Evolutionary conservation across 1,140 invertebrate species (phyloP).

Genomic region (Calycopis cecrops): DNA sequence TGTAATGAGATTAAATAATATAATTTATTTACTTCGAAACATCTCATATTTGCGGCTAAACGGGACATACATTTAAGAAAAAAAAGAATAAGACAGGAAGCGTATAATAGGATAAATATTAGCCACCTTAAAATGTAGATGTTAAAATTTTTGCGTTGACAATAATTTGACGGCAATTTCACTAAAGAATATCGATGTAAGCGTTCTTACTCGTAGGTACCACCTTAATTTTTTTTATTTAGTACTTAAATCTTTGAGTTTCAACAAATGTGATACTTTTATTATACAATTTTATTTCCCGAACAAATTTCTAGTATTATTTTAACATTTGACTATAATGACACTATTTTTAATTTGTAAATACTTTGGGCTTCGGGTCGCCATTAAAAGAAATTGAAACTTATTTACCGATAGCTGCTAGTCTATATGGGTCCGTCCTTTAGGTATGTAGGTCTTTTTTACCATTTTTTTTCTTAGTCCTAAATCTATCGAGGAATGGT

Average conservation of each 20-base stretch:
- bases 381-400: conserved; percentile 35
- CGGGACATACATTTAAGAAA: neutral
- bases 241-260: conserved; percentile 24
- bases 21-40: neutral
- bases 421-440: conserved; percentile 57
- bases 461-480: conserved; percentile 31
- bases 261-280: conserved; percentile 32
- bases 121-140: conserved; percentile 13
- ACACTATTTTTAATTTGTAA: conserved; percentile 20
- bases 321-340: conserved; percentile 4
- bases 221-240: conserved; percentile 28
- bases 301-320: conserved; percentile 27
- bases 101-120: conserved; percentile 3
- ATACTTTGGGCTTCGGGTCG: conserved; percentile 43
- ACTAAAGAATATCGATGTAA: conserved; percentile 13
- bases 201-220: conserved; percentile 35
- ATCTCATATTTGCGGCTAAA: too few species aligned
- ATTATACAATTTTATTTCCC: conserved; percentile 22
- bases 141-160: neutral
- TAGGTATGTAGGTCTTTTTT: conserved; percentile 37
- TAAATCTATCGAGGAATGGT: conserved; percentile 37
- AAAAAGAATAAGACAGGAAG: conserved; percentile 6
- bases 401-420: conserved; percentile 56
- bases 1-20: neutral
- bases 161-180: conserved; percentile 1